A percentile compares a stretch with the other conserved stretches of the same genome.
These are phyloP conservation scores for Valencia hispanica DNA, from an alignment of 2,797 vertebrate genomes.

Conservation along the genomic window DNA sequence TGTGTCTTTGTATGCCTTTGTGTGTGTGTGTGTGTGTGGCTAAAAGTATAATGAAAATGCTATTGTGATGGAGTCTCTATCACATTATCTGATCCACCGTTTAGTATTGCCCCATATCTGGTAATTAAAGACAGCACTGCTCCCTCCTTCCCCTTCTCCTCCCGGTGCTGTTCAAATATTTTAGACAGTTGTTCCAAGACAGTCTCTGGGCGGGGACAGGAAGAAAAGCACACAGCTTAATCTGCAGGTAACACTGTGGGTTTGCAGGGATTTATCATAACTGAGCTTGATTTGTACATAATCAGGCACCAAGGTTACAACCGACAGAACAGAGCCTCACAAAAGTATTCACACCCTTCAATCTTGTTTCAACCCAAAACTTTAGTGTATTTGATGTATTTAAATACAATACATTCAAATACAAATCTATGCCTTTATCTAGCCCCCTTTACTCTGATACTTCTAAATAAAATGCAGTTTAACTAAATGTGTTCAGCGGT, in stretches of 20 bases:
- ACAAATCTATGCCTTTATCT: background rate
- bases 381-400: background rate
- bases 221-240: conserved; percentile 9
- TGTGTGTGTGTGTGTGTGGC: background rate
- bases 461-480: background rate
- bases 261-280: conserved; percentile 3
- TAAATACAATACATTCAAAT: too few relatives aligned
- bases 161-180: background rate
- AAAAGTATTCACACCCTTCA: background rate
- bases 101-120: conserved; percentile 25
- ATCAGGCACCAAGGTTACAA: background rate
- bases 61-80: background rate
- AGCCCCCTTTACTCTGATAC: background rate
- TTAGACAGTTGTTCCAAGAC: background rate
- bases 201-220: background rate
- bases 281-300: background rate
- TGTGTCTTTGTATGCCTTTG: background rate
- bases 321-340: background rate
- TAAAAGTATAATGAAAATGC: background rate
- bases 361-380: background rate
- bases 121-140: conserved; percentile 30
- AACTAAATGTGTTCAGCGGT: too few relatives aligned
- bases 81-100: conserved; percentile 18
- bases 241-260: background rate
- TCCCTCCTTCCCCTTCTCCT: background rate